Percentiles rank a stretch among this genome's conserved stretches.
phyloP scores from a whole-genome alignment of 1,140 invertebrate species.

The Akabosia matsudoensis region DNA sequence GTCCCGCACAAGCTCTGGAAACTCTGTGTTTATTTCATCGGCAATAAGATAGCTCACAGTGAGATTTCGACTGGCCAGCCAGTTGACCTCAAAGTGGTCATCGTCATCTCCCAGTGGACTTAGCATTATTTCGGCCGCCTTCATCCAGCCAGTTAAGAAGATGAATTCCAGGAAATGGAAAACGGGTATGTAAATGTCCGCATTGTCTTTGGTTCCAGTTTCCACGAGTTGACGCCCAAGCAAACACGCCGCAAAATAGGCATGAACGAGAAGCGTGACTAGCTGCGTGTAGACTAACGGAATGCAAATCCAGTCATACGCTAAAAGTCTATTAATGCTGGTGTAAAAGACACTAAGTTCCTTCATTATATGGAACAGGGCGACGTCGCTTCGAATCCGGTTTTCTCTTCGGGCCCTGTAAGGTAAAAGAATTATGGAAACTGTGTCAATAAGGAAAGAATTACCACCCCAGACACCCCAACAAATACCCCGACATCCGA shows the following conservation, averaged over 20 bases:
- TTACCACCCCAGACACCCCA: no score
- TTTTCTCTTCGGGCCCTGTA: conserved; percentile 59
- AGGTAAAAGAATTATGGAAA: no score
- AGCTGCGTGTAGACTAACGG: not conserved
- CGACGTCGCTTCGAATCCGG: conserved; percentile 59
- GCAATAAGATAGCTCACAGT: conserved; percentile 32
- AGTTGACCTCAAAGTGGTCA: conserved; percentile 56
- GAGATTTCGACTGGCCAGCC: conserved; percentile 46
- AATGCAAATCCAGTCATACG: conserved; percentile 60
- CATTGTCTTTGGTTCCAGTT: not conserved
- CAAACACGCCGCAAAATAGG: conserved; percentile 57
- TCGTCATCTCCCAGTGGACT: conserved; percentile 57
- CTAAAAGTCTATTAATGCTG: conserved; percentile 55
- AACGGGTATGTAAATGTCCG: conserved; percentile 35
- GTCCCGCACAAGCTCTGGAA: conserved; percentile 4
- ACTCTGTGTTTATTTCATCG: conserved; percentile 14
- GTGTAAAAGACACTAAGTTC: conserved; percentile 53
- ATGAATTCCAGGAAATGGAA: conserved; percentile 51
- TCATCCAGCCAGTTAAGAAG: conserved; percentile 56
- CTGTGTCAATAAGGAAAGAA: no score
- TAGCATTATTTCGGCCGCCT: conserved; percentile 52
- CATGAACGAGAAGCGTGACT: conserved; percentile 59
- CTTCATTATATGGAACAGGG: conserved; percentile 57
- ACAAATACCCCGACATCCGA: no score
- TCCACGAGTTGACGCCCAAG: conserved; percentile 55